Conservation (phyloP, 2,113 vertebrate genomes). For the Malaclemys terrapin region DNA sequence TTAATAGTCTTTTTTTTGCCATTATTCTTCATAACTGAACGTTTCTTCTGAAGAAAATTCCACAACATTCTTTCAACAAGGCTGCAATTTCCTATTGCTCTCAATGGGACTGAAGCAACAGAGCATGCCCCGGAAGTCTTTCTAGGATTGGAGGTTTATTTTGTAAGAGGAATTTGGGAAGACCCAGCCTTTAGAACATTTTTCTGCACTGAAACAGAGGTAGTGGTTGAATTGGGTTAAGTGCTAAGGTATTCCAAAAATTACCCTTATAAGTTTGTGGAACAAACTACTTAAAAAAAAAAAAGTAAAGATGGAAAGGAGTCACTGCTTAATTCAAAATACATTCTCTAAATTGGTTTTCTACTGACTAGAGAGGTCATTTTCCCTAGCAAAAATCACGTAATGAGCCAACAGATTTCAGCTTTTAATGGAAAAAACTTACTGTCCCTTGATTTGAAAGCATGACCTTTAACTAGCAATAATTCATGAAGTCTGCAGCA, state of each 20-base stretch:
- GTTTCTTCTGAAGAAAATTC: background rate
- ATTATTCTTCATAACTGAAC: background rate
- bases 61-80: background rate
- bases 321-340: background rate
- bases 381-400: fast-evolving
- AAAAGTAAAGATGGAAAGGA: background rate
- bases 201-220: background rate
- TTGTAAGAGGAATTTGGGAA: background rate
- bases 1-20: background rate
- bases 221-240: background rate
- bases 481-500: background rate
- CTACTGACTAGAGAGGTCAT: background rate
- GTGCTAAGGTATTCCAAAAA: fast-evolving
- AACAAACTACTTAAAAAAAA: background rate
- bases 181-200: background rate
- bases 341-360: background rate
- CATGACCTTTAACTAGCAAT: background rate
- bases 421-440: background rate
- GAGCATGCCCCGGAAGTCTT: background rate
- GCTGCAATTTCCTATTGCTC: background rate
- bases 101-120: background rate
- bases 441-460: background rate
- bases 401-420: background rate
- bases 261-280: background rate
- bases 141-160: background rate